Percentiles rank a stretch among this genome's conserved stretches.
Conservation (phyloP, 2,888 invertebrate genomes). For the Epinotia ramella region DNA sequence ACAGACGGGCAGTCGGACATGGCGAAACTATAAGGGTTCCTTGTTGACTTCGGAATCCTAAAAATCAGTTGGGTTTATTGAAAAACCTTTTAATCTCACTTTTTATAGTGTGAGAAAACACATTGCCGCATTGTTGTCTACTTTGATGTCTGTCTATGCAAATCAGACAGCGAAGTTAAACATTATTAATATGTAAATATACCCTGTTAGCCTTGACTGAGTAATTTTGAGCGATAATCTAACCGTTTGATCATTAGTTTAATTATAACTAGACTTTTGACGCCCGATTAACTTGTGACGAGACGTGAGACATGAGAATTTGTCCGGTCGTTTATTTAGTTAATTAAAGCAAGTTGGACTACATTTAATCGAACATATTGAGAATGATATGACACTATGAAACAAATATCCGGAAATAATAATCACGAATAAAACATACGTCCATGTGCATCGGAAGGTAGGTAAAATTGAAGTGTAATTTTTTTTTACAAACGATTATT, state of each 20-base stretch:
- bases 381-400: too few relatives aligned
- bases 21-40: too few relatives aligned
- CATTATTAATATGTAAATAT: constrained; percentile 33
- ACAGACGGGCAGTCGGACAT: too few relatives aligned
- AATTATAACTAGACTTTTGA: constrained; percentile 41
- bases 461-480: too few relatives aligned
- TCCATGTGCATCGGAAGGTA: too few relatives aligned
- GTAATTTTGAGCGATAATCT: constrained; percentile 42
- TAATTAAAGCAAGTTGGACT: constrained; percentile 21
- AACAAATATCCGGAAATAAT: too few relatives aligned
- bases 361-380: not conserved
- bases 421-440: too few relatives aligned
- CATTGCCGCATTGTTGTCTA: constrained; percentile 36
- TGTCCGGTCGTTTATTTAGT: constrained; percentile 29
- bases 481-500: too few relatives aligned
- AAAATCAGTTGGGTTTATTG: too few relatives aligned
- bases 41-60: too few relatives aligned
- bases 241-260: constrained; percentile 38
- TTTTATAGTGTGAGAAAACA: constrained; percentile 18
- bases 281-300: constrained; percentile 37
- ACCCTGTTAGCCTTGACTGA: constrained; percentile 36
- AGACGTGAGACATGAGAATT: constrained; percentile 39
- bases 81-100: too few relatives aligned
- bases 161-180: constrained; percentile 29
- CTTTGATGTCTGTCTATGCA: constrained; percentile 31